Evolutionary conservation across 2,113 vertebrate genomes (phyloP), one percentile per base, ranked within the genome.

Genomic region (human (Homo sapiens)): DNA sequence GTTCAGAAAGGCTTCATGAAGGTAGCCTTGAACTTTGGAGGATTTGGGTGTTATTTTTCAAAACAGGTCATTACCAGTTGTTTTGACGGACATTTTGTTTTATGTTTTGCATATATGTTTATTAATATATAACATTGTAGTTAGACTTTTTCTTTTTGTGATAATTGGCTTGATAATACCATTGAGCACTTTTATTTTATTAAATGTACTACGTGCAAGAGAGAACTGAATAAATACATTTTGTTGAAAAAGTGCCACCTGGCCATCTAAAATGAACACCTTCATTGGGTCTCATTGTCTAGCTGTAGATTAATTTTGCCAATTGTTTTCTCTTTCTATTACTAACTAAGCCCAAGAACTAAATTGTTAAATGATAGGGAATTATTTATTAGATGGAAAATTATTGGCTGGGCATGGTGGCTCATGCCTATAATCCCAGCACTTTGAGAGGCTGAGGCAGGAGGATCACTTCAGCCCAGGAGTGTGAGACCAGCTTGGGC

Each of bases 101-200:
- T 72, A 81, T 76, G 88, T 90, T 95, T 85, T 96, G 30, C 35
- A 40, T 81, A 5, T 72, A n/a, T 85, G 43, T 85, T 89, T 92
- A 43, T 59, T 85, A 66, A 93, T 86, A 59, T 2, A 73, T 73
- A 93, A 90, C 92, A 93, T 52, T 61, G 2, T 93, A 73, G 17
- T 73, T 87, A 93, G 20, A 50, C 20, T 68, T 3, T 91, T 94
- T 96, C 16, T 88, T 72, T 43, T 75, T 89, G 13, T 89, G 12
- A 52, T 83, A 79, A 90, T 87, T 94, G 45, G 12, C 12, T 43
- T 87, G 27, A 76, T 66, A 81, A 43, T 52, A 59, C 64, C 70
- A 90, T 57, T 75, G 48, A 86, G 8, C 27, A 86, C 50, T 95
- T 90, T 82, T 61, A 83, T 93, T 96, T 95, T 82, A 73, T 96